Percentiles rank a stretch among this genome's conserved stretches.
phyloP scores from a whole-genome alignment of 35 echinoderm and acorn worm species.

The Anneissia japonica region DNA sequence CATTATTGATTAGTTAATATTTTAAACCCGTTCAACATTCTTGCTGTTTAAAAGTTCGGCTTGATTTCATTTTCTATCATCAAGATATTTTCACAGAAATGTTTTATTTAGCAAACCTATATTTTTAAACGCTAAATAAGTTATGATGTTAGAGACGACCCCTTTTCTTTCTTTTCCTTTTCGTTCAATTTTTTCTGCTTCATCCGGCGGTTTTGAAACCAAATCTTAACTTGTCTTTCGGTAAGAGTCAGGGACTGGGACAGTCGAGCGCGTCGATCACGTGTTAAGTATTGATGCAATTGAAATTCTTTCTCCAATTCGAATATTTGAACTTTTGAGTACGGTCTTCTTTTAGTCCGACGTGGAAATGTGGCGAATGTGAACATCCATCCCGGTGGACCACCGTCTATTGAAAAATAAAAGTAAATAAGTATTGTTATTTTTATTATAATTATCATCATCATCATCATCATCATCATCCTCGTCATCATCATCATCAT shows the following conservation, averaged over 20 bases:
- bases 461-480: no score
- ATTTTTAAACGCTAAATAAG: background rate
- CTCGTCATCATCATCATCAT: no score
- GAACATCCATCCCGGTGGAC: conserved; percentile 81
- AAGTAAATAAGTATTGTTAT: background rate
- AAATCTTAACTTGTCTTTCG: conserved; percentile 88
- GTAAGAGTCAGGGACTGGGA: conserved; percentile 55
- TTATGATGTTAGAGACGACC: background rate
- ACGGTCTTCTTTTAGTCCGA: conserved; percentile 67
- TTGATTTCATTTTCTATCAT: no score
- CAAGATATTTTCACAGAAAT: no score
- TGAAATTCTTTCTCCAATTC: conserved; percentile 80
- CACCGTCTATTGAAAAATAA: conserved; percentile 4
- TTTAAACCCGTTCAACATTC: no score
- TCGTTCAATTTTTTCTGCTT: conserved; percentile 90
- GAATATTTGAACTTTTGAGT: conserved; percentile 77
- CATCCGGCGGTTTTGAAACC: conserved; percentile 91
- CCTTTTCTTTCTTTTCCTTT: conserved; percentile 50
- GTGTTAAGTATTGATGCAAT: conserved; percentile 71
- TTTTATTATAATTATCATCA: background rate
- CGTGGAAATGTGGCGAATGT: conserved; percentile 73
- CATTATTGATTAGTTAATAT: no score
- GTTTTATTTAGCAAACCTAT: no score
- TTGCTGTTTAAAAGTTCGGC: no score
- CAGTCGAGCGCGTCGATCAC: conserved; percentile 54